These are phyloP conservation scores for Drosophila niveifrons DNA, from an alignment of 2,888 invertebrate genomes.

Conservation along the genomic window DNA sequence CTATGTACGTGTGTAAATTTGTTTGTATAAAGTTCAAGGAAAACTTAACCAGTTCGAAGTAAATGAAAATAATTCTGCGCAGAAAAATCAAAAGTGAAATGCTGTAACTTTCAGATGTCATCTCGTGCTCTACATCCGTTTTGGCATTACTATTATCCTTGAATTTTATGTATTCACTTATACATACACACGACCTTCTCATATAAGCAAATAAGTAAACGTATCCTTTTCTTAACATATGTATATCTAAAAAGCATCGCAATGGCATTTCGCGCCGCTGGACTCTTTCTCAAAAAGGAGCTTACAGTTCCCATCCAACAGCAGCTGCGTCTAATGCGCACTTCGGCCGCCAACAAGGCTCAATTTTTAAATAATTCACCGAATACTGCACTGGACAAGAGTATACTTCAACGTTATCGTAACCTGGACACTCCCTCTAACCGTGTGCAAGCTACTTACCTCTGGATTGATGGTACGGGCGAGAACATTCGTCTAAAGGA, in stretches of 20 bases:
- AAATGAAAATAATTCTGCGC: conserved; percentile 11
- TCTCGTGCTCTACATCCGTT: conserved; percentile 42
- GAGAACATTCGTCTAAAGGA: conserved; percentile 90
- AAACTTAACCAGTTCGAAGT: conserved; percentile 18
- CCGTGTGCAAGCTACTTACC: conserved; percentile 88
- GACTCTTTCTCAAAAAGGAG: conserved; percentile 82
- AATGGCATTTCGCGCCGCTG: conserved; percentile 84
- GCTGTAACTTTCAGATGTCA: conserved; percentile 45
- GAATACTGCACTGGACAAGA: conserved; percentile 92
- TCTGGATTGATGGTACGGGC: conserved; percentile 92
- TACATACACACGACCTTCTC: conserved; percentile 19
- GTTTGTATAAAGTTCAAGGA: conserved; percentile 18
- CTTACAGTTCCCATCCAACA: conserved; percentile 58
- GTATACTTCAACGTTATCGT: conserved; percentile 89
- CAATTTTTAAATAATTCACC: conserved; percentile 87
- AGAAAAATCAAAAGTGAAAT: conserved; percentile 37
- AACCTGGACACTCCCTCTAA: conserved; percentile 88
- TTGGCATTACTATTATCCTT: conserved; percentile 58
- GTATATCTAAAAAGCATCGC: conserved; percentile 31
- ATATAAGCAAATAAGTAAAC: conserved; percentile 28
- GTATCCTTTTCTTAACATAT: conserved; percentile 47
- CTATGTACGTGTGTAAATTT: background rate
- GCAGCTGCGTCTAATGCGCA: conserved; percentile 71
- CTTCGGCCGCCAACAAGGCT: conserved; percentile 41
- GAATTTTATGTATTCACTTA: conserved; percentile 41